Conservation (phyloP, 2,888 invertebrate genomes). For the Aleiodes testaceus region DNA sequence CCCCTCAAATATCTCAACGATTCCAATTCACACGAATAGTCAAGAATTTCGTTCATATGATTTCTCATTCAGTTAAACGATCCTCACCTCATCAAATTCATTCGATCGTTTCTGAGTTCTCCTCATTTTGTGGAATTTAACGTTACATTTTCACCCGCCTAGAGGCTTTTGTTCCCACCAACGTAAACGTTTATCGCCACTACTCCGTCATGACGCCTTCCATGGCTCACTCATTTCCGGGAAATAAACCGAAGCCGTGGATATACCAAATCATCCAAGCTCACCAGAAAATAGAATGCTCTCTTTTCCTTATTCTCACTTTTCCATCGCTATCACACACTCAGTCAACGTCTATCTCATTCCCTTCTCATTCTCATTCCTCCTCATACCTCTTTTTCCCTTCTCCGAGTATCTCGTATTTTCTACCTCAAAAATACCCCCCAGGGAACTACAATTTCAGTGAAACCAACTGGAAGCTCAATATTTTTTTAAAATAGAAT, state of each 20-base stretch:
- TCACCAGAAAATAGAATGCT: slow-evolving; percentile 35
- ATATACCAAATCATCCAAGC: neutral
- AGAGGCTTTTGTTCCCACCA: slow-evolving; percentile 30
- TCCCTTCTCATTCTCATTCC: slow-evolving; percentile 25
- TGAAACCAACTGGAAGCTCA: slow-evolving; percentile 2
- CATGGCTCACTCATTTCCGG: slow-evolving; percentile 47
- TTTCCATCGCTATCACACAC: slow-evolving; percentile 5
- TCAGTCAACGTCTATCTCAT: slow-evolving; percentile 21
- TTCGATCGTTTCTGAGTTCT: neutral
- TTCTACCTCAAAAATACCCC: neutral
- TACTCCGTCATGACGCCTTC: slow-evolving; percentile 24
- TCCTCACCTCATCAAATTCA: neutral
- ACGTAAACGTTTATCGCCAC: slow-evolving; percentile 40
- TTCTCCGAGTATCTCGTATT: slow-evolving; percentile 1
- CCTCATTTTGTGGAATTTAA: slow-evolving; percentile 27
- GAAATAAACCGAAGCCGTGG: slow-evolving; percentile 46
- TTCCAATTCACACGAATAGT: neutral
- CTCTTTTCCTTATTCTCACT: neutral
- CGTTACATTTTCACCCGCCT: slow-evolving; percentile 19
- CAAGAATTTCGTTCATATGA: neutral
- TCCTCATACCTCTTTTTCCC: neutral
- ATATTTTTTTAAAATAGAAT: slow-evolving; percentile 1
- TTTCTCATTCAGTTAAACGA: neutral
- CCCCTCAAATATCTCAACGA: neutral
- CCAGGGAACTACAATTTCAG: slow-evolving; percentile 3